These are phyloP conservation scores for Calliopum simillimum DNA, from an alignment of 2,888 invertebrate genomes.

Conservation along the genomic window DNA sequence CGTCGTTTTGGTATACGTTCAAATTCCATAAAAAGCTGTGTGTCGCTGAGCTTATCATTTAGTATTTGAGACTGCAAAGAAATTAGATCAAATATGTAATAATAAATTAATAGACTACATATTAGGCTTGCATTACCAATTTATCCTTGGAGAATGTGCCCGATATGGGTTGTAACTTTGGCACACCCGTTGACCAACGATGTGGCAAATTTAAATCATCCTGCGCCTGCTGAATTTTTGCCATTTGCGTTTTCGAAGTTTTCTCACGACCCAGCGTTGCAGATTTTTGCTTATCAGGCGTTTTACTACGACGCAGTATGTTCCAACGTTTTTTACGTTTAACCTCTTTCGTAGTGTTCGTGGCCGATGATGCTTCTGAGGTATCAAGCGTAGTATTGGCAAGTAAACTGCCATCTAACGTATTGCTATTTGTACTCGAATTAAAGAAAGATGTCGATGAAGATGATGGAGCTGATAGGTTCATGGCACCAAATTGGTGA, in stretches of 20 bases:
- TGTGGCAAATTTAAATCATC: conserved; percentile 71
- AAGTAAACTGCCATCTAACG: conserved; percentile 50
- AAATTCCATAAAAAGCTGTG: conserved; percentile 85
- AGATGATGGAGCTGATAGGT: conserved; percentile 55
- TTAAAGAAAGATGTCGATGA: conserved; percentile 40
- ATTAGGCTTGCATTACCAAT: conserved; percentile 71
- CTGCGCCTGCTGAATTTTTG: conserved; percentile 64
- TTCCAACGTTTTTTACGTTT: conserved; percentile 77
- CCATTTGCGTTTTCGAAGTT: conserved; percentile 62
- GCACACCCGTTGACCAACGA: conserved; percentile 79
- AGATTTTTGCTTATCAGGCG: conserved; percentile 72
- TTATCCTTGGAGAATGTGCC: conserved; percentile 84
- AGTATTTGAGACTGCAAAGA: conserved; percentile 73
- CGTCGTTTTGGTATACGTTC: conserved; percentile 85
- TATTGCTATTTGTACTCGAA: conserved; percentile 46
- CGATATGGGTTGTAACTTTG: conserved; percentile 78
- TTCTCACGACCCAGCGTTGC: conserved; percentile 78
- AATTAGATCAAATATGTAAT: conserved; percentile 24
- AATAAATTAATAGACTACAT: not conserved
- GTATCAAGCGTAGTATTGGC: conserved; percentile 37
- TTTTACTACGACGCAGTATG: conserved; percentile 74
- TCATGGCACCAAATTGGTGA: conserved; percentile 62
- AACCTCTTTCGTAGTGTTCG: conserved; percentile 69
- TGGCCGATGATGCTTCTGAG: conserved; percentile 50
- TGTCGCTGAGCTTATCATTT: conserved; percentile 77